Evolutionary conservation across 1,140 invertebrate species (phyloP), one percentile per base, ranked within the genome.

Genomic region (Lerema accius): DNA sequence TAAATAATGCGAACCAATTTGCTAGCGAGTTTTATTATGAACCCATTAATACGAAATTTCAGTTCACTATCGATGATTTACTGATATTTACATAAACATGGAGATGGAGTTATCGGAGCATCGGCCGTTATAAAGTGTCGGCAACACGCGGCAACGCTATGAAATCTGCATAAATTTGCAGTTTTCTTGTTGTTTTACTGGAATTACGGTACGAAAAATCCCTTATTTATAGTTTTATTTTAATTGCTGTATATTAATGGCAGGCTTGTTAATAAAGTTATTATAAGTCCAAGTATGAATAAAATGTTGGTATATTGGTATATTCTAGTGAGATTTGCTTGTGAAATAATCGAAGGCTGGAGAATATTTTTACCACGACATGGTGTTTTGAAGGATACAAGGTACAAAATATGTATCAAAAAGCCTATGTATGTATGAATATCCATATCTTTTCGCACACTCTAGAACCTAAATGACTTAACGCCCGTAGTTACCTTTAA

Each of bases 151-250:
- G 70, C 69, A 66, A 56, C 66, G 74, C 71, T 64, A 72, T 78
- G 67, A 77, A 78, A 81, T 84, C 72, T 80, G 72, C 81, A 84
- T 84, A 73, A 78, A 81, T 84, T 81, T 84, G 75, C 77, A 84
- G 77, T 84, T 84, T 76, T 78, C 78, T 77, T 80, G 74, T 81
- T 79, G 74, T 80, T 80, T 75, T 67, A 73, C 72, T 45, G 59
- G 66, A 80, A 77, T 78, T 83, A 81, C 77, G 73, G 67, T 45
- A 71, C 73, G 76, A 73, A 80, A 80, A 83, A 80, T 83, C 74
- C 71, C 72, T 78, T 76, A 78, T 83, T 83, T 78, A 77, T 76
- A 67, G n/a, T 46, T 4, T 46, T 46, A 26, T 46, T 46, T 46
- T 28, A 13, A 48, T 5, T 5, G 16, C 3, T 11, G 10, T n/a